A percentile compares a stretch with the other conserved stretches of the same genome.
These are phyloP conservation scores for Halichoerus grypus DNA, from an alignment of 2,113 vertebrate genomes.

Conservation along the genomic window DNA sequence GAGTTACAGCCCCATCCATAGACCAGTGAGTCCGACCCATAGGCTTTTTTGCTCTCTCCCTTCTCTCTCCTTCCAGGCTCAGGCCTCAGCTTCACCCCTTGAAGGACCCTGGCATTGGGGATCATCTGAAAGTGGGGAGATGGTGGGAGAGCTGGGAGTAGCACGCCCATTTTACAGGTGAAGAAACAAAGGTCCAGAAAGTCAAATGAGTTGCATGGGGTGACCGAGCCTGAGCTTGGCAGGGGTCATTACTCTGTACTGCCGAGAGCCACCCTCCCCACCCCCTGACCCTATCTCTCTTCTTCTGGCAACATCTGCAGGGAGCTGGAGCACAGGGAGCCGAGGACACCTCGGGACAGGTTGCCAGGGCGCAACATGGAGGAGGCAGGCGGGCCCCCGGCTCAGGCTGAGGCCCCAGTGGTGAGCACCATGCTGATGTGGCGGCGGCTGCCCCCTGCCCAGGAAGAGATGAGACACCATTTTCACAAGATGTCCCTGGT, in stretches of 20 bases:
- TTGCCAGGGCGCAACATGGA: conserved; percentile 69
- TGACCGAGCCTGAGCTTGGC: neutral
- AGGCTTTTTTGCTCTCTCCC: neutral
- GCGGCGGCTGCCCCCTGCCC: conserved; percentile 54
- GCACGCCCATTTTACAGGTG: neutral
- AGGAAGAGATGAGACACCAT: conserved; percentile 81
- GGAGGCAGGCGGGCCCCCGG: neutral
- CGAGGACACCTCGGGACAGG: neutral
- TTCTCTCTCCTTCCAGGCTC: neutral
- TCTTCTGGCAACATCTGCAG: neutral
- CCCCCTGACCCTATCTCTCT: neutral
- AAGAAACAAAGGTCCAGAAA: neutral
- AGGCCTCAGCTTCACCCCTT: neutral
- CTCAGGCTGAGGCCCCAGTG: conserved; percentile 40
- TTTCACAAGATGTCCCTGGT: conserved; percentile 90
- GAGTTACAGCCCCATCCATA: neutral
- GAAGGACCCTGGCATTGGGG: neutral
- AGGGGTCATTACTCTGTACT: neutral
- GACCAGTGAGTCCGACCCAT: neutral
- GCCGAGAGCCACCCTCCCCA: neutral
- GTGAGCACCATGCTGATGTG: conserved; percentile 86
- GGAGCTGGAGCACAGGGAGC: neutral
- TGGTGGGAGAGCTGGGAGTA: neutral
- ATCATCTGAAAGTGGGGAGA: neutral
- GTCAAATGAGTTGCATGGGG: neutral